Percentiles rank a stretch among this genome's conserved stretches.
Evolutionary conservation across 2,888 invertebrate genomes (phyloP).

Genomic region (Sminthurides aquaticus): DNA sequence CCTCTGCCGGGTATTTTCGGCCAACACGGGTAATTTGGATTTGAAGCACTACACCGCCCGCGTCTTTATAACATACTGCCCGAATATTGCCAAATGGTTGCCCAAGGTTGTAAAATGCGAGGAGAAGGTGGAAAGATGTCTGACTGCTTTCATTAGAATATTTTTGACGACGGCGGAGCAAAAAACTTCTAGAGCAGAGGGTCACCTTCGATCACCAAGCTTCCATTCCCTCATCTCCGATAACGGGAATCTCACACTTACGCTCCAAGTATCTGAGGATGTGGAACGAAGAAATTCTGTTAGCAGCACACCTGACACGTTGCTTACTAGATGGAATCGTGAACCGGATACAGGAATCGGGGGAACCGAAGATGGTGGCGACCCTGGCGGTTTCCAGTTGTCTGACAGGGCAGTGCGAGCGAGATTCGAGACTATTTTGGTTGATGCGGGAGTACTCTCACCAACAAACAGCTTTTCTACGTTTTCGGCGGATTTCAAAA

Average conservation of each 20-base stretch:
- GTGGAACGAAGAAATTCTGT: constrained; percentile 9
- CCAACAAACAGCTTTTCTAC: constrained; percentile 32
- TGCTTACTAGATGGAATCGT: neutral
- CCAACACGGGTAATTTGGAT: constrained; percentile 31
- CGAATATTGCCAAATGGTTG: constrained; percentile 34
- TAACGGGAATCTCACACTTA: constrained; percentile 19
- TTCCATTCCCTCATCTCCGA: constrained; percentile 36
- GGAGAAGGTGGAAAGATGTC: constrained; percentile 37
- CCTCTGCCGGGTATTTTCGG: constrained; percentile 35
- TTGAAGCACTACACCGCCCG: constrained; percentile 35
- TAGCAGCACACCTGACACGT: neutral
- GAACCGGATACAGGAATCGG: neutral
- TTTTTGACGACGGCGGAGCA: constrained; percentile 33
- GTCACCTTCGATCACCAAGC: constrained; percentile 23
- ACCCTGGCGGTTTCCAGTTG: constrained; percentile 16
- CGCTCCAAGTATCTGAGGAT: constrained; percentile 13
- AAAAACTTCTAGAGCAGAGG: neutral
- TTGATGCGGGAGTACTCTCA: constrained; percentile 33
- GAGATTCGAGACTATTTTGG: constrained; percentile 35
- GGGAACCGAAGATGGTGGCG: neutral
- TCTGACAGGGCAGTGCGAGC: constrained; percentile 27
- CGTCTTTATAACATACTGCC: constrained; percentile 28
- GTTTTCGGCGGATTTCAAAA: constrained; percentile 40
- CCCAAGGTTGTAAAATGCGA: constrained; percentile 38
- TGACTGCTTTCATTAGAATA: constrained; percentile 40